phyloP scores from a whole-genome alignment of 2,113 vertebrate species.

The Seriola rivoliana region DNA sequence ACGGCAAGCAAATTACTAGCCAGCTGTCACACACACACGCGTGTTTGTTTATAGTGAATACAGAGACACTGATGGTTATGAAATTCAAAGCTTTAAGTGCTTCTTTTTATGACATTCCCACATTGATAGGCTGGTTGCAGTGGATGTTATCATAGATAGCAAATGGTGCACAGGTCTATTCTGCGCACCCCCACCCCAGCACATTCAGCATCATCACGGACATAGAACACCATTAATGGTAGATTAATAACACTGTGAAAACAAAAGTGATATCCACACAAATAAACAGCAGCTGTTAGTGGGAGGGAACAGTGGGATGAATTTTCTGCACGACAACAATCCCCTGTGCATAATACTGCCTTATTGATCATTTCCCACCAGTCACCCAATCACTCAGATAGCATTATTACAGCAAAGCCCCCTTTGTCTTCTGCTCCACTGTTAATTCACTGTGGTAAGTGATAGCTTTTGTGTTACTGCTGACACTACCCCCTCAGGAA shows the following conservation, averaged over 20 bases:
- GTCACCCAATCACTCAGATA: constrained; percentile 25
- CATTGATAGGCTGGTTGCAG: not conserved
- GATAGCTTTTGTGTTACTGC: not conserved
- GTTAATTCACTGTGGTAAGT: not conserved
- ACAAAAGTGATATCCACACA: constrained; percentile 17
- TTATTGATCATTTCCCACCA: constrained; percentile 33
- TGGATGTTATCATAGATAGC: not conserved
- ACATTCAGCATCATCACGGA: not conserved
- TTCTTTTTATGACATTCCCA: not conserved
- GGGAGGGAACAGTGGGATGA: not conserved
- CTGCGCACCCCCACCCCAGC: not conserved
- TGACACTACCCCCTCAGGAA: not conserved
- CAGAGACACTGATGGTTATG: not conserved
- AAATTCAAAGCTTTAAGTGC: not conserved
- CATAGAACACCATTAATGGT: not conserved
- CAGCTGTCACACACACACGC: not conserved
- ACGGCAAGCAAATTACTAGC: not conserved
- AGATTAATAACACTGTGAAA: constrained; percentile 18
- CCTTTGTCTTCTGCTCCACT: not conserved
- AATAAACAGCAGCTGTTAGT: constrained; percentile 19
- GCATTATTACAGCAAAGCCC: constrained; percentile 1
- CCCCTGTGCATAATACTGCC: not conserved
- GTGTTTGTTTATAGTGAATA: not conserved
- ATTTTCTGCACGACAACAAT: constrained; percentile 1
- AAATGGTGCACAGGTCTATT: not conserved